Conservation (phyloP, 2,113 vertebrate genomes). For the Buteo buteo region DNA sequence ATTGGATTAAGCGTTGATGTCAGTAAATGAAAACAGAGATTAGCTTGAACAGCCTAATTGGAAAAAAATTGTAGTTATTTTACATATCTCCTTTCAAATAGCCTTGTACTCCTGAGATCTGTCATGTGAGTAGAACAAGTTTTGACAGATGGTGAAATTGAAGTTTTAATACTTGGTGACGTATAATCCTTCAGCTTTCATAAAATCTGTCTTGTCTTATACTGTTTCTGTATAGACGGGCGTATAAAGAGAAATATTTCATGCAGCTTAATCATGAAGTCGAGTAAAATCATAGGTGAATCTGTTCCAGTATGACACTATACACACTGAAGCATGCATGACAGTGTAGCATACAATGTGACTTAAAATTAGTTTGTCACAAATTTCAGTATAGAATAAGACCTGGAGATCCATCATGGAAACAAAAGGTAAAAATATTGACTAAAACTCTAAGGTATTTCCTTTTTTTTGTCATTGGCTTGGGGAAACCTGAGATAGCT, state of each 20-base stretch:
- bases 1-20: background rate
- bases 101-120: background rate
- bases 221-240: background rate
- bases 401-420: background rate
- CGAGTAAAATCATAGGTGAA: background rate
- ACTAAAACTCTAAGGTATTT: background rate
- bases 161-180: background rate
- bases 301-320: background rate
- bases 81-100: background rate
- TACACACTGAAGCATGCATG: background rate
- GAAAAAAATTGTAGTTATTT: background rate
- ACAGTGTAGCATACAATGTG: background rate
- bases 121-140: background rate
- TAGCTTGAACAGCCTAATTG: background rate
- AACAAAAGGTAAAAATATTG: background rate
- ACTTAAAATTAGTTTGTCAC: background rate
- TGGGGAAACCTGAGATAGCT: background rate
- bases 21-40: background rate
- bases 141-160: background rate
- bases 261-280: background rate
- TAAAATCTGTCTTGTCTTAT: background rate
- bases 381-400: background rate
- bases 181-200: background rate
- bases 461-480: background rate
- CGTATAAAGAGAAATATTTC: background rate